phyloP scores from a whole-genome alignment of 92 coral and sea anemone species.

The Epizoanthus illoricatus region DNA sequence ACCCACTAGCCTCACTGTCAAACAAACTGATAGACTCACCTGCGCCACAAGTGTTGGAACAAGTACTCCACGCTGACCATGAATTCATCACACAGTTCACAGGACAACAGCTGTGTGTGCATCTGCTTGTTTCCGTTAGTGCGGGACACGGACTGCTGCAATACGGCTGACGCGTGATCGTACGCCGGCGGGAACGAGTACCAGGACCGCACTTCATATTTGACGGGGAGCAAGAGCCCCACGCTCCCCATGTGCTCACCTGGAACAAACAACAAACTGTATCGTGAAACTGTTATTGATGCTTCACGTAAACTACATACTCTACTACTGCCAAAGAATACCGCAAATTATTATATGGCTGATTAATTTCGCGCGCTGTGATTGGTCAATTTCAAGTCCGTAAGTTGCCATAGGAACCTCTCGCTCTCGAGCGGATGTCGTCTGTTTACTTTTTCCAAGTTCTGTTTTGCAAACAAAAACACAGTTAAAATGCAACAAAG shows the following conservation, averaged over 20 bases:
- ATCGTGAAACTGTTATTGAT: neutral
- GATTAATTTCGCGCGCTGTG: no score
- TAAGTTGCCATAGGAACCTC: no score
- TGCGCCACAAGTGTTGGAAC: slow-evolving; percentile 83
- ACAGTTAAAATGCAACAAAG: no score
- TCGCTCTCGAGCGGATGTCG: no score
- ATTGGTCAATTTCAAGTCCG: no score
- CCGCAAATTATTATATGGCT: no score
- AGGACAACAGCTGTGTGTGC: slow-evolving; percentile 94
- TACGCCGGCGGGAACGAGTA: slow-evolving; percentile 63
- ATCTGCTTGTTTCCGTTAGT: slow-evolving; percentile 51
- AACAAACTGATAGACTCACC: slow-evolving; percentile 50
- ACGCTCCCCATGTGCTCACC: slow-evolving; percentile 83
- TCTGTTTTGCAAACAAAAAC: no score
- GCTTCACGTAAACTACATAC: no score
- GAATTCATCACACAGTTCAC: slow-evolving; percentile 72
- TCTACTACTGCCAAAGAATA: no score
- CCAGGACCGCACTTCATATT: slow-evolving; percentile 92
- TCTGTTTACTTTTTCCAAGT: no score
- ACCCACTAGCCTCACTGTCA: neutral
- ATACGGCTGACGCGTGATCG: slow-evolving; percentile 66
- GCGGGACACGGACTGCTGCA: slow-evolving; percentile 85
- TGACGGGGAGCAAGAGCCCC: slow-evolving; percentile 68
- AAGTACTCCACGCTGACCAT: slow-evolving; percentile 81
- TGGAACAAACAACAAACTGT: slow-evolving; percentile 5